Percentiles rank a stretch among this genome's conserved stretches.
Conservation (phyloP, 1,140 invertebrate genomes). For the Linepithema humile region DNA sequence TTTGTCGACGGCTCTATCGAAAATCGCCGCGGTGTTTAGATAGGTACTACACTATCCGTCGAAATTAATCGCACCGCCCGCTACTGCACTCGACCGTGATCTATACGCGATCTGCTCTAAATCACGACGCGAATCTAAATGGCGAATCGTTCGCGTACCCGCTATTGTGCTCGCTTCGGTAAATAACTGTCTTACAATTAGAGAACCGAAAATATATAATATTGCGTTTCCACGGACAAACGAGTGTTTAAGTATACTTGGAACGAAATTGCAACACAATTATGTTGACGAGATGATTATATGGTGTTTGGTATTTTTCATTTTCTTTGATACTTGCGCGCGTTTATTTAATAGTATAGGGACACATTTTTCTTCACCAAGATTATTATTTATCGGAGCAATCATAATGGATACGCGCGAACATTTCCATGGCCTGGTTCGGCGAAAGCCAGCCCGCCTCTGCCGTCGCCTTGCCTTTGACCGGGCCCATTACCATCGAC, state of each 20-base stretch:
- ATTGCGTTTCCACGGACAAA: not conserved
- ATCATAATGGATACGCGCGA: not conserved
- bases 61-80: constrained; percentile 33
- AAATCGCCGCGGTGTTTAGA: constrained; percentile 22
- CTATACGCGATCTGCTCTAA: not conserved
- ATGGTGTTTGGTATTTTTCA: not conserved
- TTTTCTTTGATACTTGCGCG: too few species aligned
- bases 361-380: not conserved
- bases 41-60: not conserved
- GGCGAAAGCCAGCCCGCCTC: not conserved
- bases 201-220: not conserved
- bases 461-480: constrained; percentile 56
- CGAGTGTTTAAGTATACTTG: not conserved
- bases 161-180: not conserved
- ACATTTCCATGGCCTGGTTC: not conserved
- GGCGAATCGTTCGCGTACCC: not conserved
- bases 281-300: not conserved
- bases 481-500: constrained; percentile 63
- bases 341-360: too few species aligned
- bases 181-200: not conserved
- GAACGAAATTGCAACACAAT: not conserved
- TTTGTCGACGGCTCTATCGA: constrained; percentile 24
- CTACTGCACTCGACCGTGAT: not conserved
- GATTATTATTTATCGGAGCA: not conserved
- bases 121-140: not conserved